Conservation (phyloP, 2,888 invertebrate species). For the Cantharis lateralis region DNA sequence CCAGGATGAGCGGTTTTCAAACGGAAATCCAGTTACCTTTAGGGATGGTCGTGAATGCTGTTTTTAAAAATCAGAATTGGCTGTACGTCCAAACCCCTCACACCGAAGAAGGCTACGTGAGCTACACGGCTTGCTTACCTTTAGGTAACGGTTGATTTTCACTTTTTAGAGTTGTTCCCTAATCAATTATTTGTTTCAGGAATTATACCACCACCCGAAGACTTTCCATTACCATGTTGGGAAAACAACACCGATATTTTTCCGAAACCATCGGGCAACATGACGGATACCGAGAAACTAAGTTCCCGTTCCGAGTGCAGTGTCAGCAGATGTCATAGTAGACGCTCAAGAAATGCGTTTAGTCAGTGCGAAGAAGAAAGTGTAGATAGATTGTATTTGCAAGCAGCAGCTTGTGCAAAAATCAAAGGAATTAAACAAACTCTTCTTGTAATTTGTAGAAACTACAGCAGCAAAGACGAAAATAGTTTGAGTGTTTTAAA, state of each 20-base stretch:
- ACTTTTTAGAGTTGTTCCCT: not conserved
- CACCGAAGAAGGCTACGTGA: constrained; percentile 81
- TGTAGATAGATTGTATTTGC: constrained; percentile 73
- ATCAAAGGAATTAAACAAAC: constrained; percentile 64
- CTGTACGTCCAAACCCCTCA: constrained; percentile 85
- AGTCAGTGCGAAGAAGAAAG: constrained; percentile 69
- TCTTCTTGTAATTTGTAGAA: constrained; percentile 70
- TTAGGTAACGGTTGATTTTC: constrained; percentile 59
- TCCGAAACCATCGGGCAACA: constrained; percentile 79
- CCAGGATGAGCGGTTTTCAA: constrained; percentile 70
- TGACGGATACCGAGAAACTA: constrained; percentile 77
- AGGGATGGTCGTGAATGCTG: constrained; percentile 85
- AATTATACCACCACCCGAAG: constrained; percentile 57
- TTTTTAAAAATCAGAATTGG: constrained; percentile 85
- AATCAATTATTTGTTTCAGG: constrained; percentile 37
- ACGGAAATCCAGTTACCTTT: constrained; percentile 72
- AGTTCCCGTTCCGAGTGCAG: constrained; percentile 71
- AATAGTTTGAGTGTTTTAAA: constrained; percentile 68
- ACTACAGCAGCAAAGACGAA: constrained; percentile 64
- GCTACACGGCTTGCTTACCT: constrained; percentile 77
- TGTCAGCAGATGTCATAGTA: constrained; percentile 56
- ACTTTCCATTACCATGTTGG: constrained; percentile 75
- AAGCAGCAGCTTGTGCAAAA: constrained; percentile 59
- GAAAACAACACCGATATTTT: constrained; percentile 81
- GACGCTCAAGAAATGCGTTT: constrained; percentile 46